phyloP scores from a whole-genome alignment of 2,888 invertebrate species.

The Drosophila stalkeri region DNA sequence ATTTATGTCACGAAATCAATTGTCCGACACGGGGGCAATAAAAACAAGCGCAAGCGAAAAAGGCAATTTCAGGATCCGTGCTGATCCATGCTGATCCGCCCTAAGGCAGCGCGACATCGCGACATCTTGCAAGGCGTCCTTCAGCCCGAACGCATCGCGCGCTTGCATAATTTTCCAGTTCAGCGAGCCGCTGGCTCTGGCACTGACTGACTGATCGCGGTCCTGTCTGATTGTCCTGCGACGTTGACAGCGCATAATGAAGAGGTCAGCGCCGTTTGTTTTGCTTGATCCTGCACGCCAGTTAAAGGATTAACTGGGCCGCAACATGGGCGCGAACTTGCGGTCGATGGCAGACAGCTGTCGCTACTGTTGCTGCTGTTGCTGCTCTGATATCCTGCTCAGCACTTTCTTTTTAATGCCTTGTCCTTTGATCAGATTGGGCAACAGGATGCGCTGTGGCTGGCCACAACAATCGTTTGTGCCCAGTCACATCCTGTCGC shows the following conservation, averaged over 20 bases:
- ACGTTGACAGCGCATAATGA: slow-evolving; percentile 61
- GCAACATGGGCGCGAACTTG: slow-evolving; percentile 77
- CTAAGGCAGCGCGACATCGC: slow-evolving; percentile 24
- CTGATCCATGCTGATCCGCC: background rate
- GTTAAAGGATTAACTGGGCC: slow-evolving; percentile 69
- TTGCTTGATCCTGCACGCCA: slow-evolving; percentile 38
- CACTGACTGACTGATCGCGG: background rate
- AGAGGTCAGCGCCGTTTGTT: slow-evolving; percentile 67
- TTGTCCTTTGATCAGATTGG: slow-evolving; percentile 21
- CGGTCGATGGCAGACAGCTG: slow-evolving; percentile 29
- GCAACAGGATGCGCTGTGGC: slow-evolving; percentile 39
- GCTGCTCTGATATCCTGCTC: slow-evolving; percentile 2
- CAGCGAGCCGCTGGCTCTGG: slow-evolving; percentile 46
- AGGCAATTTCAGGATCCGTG: background rate
- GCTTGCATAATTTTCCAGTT: slow-evolving; percentile 71
- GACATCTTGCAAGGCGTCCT: slow-evolving; percentile 26
- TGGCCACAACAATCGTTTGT: slow-evolving; percentile 36
- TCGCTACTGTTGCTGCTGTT: background rate
- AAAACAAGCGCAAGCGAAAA: slow-evolving; percentile 49
- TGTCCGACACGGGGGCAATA: slow-evolving; percentile 72
- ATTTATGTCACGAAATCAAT: slow-evolving; percentile 77
- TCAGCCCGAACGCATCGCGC: slow-evolving; percentile 5
- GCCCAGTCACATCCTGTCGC: slow-evolving; percentile 68
- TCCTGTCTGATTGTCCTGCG: slow-evolving; percentile 27
- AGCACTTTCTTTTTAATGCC: background rate